These are phyloP conservation scores for Diuraphis noxia DNA, from an alignment of 1,140 invertebrate species.

Conservation along the genomic window DNA sequence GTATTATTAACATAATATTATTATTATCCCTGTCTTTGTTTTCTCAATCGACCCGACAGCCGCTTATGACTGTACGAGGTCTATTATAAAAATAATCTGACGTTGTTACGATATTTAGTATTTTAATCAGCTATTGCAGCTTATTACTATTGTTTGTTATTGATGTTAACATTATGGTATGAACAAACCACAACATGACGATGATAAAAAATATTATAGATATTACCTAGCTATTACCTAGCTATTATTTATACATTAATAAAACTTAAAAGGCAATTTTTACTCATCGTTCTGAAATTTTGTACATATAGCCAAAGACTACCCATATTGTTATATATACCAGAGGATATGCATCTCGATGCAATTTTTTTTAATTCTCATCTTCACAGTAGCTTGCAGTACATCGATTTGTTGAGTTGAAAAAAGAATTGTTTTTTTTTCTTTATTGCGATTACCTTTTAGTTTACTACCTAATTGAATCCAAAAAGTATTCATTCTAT, in stretches of 20 bases:
- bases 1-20: not conserved
- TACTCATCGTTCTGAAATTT: too few species aligned
- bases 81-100: not conserved
- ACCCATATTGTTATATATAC: too few species aligned
- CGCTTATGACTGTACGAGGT: not conserved
- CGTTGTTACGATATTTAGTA: not conserved
- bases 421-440: too few species aligned
- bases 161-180: not conserved
- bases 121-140: not conserved
- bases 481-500: not conserved
- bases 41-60: not conserved
- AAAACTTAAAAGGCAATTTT: too few species aligned
- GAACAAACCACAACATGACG: not conserved
- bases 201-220: too few species aligned
- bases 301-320: too few species aligned
- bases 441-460: too few species aligned
- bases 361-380: too few species aligned
- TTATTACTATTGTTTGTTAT: not conserved
- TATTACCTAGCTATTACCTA: not conserved
- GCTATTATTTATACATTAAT: not conserved
- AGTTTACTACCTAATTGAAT: too few species aligned
- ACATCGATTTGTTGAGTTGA: too few species aligned
- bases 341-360: too few species aligned
- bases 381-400: too few species aligned
- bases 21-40: not conserved